phyloP scores from a whole-genome alignment of 2,113 vertebrate species.

The Hepsetus odoe region DNA sequence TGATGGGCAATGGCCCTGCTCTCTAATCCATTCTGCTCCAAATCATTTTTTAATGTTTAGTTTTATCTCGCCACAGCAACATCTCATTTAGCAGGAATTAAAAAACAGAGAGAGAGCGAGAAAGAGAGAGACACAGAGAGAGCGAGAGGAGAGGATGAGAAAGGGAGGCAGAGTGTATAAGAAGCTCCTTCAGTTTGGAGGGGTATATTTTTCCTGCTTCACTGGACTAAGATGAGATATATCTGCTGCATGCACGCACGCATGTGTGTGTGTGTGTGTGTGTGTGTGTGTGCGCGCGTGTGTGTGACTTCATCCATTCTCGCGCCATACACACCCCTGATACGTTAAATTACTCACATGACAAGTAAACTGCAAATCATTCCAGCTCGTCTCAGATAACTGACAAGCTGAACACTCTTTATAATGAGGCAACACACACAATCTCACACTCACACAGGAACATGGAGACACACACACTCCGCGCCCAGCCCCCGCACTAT shows the following conservation, averaged over 20 bases:
- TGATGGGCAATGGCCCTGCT: constrained; percentile 66
- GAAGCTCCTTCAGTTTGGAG: constrained; percentile 67
- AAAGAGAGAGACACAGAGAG: background rate
- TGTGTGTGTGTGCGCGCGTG: constrained; percentile 1
- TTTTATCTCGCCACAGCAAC: constrained; percentile 58
- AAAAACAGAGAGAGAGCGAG: constrained; percentile 61
- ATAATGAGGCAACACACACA: constrained; percentile 88
- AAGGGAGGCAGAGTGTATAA: background rate
- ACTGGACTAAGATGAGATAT: constrained; percentile 45
- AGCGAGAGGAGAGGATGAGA: constrained; percentile 5
- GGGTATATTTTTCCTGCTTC: constrained; percentile 81
- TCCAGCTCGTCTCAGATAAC: constrained; percentile 89
- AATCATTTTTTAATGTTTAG: constrained; percentile 71
- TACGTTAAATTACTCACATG: constrained; percentile 89
- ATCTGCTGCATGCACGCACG: background rate
- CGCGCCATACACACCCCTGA: constrained; percentile 86
- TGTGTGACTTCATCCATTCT: constrained; percentile 81
- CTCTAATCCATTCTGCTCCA: constrained; percentile 71
- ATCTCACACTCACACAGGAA: constrained; percentile 73
- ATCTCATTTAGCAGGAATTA: constrained; percentile 69
- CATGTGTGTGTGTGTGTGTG: constrained; percentile 12
- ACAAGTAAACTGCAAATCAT: constrained; percentile 92
- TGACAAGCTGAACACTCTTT: constrained; percentile 83
- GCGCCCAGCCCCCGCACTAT: constrained; percentile 53
- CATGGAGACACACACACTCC: background rate